Percentiles rank a stretch among this genome's conserved stretches.
These are phyloP conservation scores for Frankliniella intonsa DNA, from an alignment of 2,888 invertebrate species.

Conservation along the genomic window DNA sequence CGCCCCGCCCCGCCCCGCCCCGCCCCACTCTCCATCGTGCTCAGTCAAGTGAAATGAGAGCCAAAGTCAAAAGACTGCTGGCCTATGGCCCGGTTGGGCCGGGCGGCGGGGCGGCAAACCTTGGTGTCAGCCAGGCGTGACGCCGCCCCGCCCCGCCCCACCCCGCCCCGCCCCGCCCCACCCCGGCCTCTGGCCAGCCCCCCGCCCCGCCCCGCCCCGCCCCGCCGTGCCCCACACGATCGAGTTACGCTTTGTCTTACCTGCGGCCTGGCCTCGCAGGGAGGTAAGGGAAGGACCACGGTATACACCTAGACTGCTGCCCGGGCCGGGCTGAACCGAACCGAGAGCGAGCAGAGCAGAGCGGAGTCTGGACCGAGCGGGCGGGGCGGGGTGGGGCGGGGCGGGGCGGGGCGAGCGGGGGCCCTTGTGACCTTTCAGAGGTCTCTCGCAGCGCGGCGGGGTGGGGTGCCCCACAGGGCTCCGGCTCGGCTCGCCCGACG, in stretches of 20 bases:
- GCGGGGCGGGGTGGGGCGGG: background rate
- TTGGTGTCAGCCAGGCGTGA: conserved; percentile 5
- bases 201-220: background rate
- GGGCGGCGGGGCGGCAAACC: conserved; percentile 2
- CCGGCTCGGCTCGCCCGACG: conserved; percentile 13
- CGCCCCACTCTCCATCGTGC: background rate
- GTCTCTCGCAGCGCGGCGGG: background rate
- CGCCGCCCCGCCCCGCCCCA: background rate
- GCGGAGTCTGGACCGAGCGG: background rate
- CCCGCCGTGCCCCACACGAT: background rate
- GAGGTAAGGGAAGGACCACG: background rate
- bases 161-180: background rate
- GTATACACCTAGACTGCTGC: background rate
- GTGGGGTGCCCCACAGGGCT: conserved; percentile 29
- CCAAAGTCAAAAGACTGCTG: background rate
- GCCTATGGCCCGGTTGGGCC: background rate
- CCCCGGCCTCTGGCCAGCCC: background rate
- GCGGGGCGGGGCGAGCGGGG: background rate
- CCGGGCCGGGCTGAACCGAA: background rate
- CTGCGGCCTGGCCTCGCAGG: background rate
- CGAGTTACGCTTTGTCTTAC: conserved; percentile 20
- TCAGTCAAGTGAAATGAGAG: conserved; percentile 26
- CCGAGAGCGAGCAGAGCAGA: background rate
- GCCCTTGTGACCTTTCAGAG: background rate
- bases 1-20: background rate